Evolutionary conservation across 2,797 vertebrate species (phyloP), one percentile per base, ranked within the genome.

Genomic region (Malurus leucopterus): DNA sequence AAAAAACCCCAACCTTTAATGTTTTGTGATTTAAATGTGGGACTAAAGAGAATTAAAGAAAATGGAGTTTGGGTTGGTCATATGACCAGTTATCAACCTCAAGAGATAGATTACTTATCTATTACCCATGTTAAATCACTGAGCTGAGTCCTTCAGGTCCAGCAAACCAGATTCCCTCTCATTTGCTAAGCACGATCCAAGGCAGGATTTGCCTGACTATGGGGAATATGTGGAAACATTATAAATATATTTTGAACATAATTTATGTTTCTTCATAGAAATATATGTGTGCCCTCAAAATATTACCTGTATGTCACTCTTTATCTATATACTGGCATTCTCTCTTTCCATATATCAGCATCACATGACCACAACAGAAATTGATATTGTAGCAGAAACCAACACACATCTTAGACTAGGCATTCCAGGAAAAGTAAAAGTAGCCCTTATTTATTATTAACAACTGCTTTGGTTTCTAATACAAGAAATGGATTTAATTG

Each of bases 61-160:
- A 68, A 34, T 30, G 2, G 10, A 62, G 10, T 34, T 73, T 22
- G 65, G 2, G 8, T 40, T 49, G 10, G 8, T 41, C 22, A 21
- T 40, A 53, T 0, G 0, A 4, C 6, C 7, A 18, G 9, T 21
- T 59, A 55, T 14, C 24, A 58, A 8, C 13, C 4, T 71, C 3
- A 3, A 69, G 27, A 50, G 72, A 65, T 17, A 41, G 30, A 43
- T n/a, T 8, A 34, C 5, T 57, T 69, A 12, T 36, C 36, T 36
- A 36, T 36, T 36, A 36, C 36, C 12, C 36, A 36, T 36, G 11
- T 36, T 36, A 36, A 38, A 57, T 8, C 11, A 23, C 11, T 41
- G 6, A 29, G 7, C 14, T 62, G 61, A 58, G 9, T 46, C 2
- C 7, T 30, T 65, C 20, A 27, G 9, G 20, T 61, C 13, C 21